A percentile compares a stretch with the other conserved stretches of the same genome.
These are phyloP conservation scores for Camptogramma bilineatum DNA, from an alignment of 2,888 invertebrate genomes.

Conservation along the genomic window DNA sequence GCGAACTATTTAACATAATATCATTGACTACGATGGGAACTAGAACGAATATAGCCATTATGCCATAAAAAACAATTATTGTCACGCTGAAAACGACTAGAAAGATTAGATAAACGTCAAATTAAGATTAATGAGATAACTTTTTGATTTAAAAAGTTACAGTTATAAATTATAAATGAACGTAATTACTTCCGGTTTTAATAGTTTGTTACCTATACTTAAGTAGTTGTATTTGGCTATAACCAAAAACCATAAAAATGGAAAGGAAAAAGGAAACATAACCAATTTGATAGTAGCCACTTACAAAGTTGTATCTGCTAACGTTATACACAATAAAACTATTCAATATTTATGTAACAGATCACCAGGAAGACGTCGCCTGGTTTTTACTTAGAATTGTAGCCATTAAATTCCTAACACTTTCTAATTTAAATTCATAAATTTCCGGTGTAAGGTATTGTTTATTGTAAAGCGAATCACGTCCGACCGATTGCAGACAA, in stretches of 20 bases:
- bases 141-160: background rate
- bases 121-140: background rate
- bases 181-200: constrained; percentile 15
- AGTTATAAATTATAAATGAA: background rate
- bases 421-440: constrained; percentile 85
- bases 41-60: too few species aligned
- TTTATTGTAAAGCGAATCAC: constrained; percentile 73
- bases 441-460: constrained; percentile 80
- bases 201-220: background rate
- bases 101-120: background rate
- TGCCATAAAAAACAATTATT: too few species aligned
- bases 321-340: constrained; percentile 64
- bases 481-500: constrained; percentile 78
- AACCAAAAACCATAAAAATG: constrained; percentile 41
- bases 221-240: constrained; percentile 14
- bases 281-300: constrained; percentile 48
- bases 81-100: background rate
- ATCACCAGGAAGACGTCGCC: constrained; percentile 61
- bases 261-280: constrained; percentile 50
- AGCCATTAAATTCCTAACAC: constrained; percentile 82
- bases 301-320: constrained; percentile 56
- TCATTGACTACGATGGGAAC: too few species aligned
- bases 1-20: too few species aligned
- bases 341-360: constrained; percentile 73
- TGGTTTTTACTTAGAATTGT: constrained; percentile 46